Conservation (phyloP, 1,140 invertebrate genomes). For the Aricia agestis region DNA sequence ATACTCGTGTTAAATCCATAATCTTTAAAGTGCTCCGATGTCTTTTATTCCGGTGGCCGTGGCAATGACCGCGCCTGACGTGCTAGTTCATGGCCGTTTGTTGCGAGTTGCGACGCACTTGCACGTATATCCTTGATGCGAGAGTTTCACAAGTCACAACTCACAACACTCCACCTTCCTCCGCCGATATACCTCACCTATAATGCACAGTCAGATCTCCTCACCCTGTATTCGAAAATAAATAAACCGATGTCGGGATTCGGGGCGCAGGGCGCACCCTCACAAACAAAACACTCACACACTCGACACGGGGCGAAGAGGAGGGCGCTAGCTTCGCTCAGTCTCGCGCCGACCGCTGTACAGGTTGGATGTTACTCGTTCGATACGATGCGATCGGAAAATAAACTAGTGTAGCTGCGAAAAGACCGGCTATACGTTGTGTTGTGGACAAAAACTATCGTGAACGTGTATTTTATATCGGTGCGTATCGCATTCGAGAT, state of each 20-base stretch:
- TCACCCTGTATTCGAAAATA: slow-evolving; percentile 61
- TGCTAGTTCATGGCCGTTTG: slow-evolving; percentile 67
- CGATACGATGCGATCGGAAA: slow-evolving; percentile 47
- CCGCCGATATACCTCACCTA: slow-evolving; percentile 26
- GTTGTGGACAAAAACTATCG: slow-evolving; percentile 59
- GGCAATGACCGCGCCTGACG: slow-evolving; percentile 67
- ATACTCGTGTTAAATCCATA: neutral
- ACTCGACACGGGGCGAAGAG: slow-evolving; percentile 38
- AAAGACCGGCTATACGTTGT: slow-evolving; percentile 51
- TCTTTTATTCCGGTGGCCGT: slow-evolving; percentile 66
- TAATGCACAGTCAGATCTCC: slow-evolving; percentile 39
- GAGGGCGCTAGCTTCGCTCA: slow-evolving; percentile 59
- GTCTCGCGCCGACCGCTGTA: slow-evolving; percentile 62
- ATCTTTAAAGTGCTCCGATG: slow-evolving; percentile 47
- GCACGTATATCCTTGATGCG: slow-evolving; percentile 36
- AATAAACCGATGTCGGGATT: slow-evolving; percentile 58
- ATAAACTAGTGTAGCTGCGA: slow-evolving; percentile 69
- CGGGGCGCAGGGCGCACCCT: slow-evolving; percentile 55
- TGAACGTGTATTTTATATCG: slow-evolving; percentile 55
- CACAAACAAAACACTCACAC: slow-evolving; percentile 49
- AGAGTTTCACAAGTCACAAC: too few relatives aligned
- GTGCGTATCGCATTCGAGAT: slow-evolving; percentile 51
- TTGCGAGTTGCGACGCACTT: slow-evolving; percentile 53
- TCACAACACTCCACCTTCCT: slow-evolving; percentile 25
- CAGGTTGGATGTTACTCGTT: slow-evolving; percentile 41